A percentile compares a stretch with the other conserved stretches of the same genome.
Evolutionary conservation across 1,140 invertebrate genomes (phyloP).

Genomic region (Macrocentrus cingulum): DNA sequence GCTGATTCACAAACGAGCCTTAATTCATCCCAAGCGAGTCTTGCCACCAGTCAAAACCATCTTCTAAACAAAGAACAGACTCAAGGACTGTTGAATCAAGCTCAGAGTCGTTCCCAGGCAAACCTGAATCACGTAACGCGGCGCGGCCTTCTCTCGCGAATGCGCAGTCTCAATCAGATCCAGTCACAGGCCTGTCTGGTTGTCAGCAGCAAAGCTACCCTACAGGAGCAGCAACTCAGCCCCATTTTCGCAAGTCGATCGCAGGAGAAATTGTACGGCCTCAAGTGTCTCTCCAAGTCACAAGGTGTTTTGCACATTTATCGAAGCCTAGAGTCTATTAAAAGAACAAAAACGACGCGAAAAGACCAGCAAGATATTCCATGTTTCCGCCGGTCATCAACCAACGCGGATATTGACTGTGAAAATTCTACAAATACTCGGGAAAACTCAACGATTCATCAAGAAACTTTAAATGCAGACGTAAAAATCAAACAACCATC

Average conservation of each 20-base stretch:
- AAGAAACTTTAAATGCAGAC: too few species aligned
- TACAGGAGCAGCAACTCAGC: constrained; percentile 33
- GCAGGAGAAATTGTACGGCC: constrained; percentile 60
- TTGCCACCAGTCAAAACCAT: constrained; percentile 49
- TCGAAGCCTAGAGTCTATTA: constrained; percentile 51
- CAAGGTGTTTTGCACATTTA: constrained; percentile 62
- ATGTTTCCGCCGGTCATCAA: constrained; percentile 48
- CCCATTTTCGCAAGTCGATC: constrained; percentile 47
- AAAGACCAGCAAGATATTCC: constrained; percentile 47
- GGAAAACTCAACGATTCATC: too few species aligned
- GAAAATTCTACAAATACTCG: too few species aligned
- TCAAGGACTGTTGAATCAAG: constrained; percentile 49
- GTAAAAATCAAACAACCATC: too few species aligned
- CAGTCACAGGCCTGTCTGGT: constrained; percentile 50
- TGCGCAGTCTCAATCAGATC: constrained; percentile 49
- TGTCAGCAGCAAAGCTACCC: constrained; percentile 33
- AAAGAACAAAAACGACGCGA: constrained; percentile 30
- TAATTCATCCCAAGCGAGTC: constrained; percentile 47
- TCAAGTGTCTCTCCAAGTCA: constrained; percentile 61
- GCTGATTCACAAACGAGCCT: constrained; percentile 46
- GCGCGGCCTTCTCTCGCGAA: constrained; percentile 46
- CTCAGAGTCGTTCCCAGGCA: constrained; percentile 50
- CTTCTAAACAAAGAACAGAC: constrained; percentile 56
- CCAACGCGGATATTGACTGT: constrained; percentile 39
- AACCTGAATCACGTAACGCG: constrained; percentile 44